A percentile compares a stretch with the other conserved stretches of the same genome.
phyloP scores from a whole-genome alignment of 2,888 invertebrate genomes.

The Falcaria lacertinaria region DNA sequence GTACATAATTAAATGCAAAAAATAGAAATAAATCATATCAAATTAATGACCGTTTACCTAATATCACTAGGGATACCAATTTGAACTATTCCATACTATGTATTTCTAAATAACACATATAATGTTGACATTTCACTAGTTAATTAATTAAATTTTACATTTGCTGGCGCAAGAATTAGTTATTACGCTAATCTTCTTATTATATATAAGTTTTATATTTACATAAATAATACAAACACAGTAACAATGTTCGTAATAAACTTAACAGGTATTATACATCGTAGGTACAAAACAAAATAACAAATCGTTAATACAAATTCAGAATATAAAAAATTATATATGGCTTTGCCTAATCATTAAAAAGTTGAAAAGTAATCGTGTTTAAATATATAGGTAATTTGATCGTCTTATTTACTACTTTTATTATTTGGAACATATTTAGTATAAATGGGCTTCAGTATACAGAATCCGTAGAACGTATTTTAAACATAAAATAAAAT shows the following conservation, averaged over 20 bases:
- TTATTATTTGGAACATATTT: too few species aligned
- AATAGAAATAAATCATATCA: constrained; percentile 27
- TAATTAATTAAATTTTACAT: constrained; percentile 38
- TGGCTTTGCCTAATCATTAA: constrained; percentile 36
- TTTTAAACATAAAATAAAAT: too few species aligned
- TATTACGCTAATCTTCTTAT: constrained; percentile 57
- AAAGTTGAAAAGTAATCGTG: too few species aligned
- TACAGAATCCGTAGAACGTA: too few species aligned
- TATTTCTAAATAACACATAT: constrained; percentile 40
- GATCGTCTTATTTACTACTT: not conserved
- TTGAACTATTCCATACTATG: constrained; percentile 56
- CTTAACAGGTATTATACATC: constrained; percentile 71
- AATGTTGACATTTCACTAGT: constrained; percentile 51
- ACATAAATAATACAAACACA: constrained; percentile 76
- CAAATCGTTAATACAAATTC: constrained; percentile 31
- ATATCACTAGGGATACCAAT: constrained; percentile 54
- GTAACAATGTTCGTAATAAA: constrained; percentile 68
- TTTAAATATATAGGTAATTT: not conserved
- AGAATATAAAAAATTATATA: constrained; percentile 17
- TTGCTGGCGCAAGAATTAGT: constrained; percentile 30
- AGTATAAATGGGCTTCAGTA: too few species aligned
- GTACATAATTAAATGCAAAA: constrained; percentile 55
- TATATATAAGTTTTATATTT: constrained; percentile 38
- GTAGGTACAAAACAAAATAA: constrained; percentile 66
- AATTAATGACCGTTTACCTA: constrained; percentile 33